Percentiles rank a stretch among this genome's conserved stretches.
These are phyloP conservation scores for Bostrychus sinensis DNA, from an alignment of 2,113 vertebrate species.

Conservation along the genomic window DNA sequence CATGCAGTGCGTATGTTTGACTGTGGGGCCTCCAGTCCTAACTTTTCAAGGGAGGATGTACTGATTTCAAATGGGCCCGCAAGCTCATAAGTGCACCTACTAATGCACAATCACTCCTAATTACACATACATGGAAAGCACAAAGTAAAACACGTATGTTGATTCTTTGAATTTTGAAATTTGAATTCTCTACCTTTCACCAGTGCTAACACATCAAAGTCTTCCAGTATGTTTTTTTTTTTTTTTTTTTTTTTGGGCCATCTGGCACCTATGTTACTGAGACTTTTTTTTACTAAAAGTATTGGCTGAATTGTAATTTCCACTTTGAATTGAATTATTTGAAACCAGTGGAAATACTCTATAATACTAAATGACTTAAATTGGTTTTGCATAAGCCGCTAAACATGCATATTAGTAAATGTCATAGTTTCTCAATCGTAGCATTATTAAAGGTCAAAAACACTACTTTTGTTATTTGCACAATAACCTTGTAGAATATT, in stretches of 20 bases:
- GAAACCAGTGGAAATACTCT: too few species aligned
- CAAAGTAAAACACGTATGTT: too few species aligned
- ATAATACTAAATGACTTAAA: slow-evolving; percentile 20
- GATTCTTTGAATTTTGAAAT: not conserved
- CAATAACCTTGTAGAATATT: slow-evolving; percentile 45
- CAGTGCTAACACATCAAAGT: slow-evolving; percentile 35
- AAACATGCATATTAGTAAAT: slow-evolving; percentile 23
- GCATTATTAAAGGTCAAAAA: slow-evolving; percentile 50
- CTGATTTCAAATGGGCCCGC: slow-evolving; percentile 8
- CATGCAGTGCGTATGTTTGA: slow-evolving; percentile 21
- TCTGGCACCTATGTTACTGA: not conserved
- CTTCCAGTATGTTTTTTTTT: slow-evolving; percentile 54
- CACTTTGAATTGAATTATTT: too few species aligned
- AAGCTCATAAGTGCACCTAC: slow-evolving; percentile 17
- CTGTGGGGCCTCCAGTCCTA: slow-evolving; percentile 23
- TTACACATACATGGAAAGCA: slow-evolving; percentile 7
- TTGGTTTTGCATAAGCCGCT: not conserved
- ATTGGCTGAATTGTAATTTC: not conserved
- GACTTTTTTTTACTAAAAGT: not conserved
- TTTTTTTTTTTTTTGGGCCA: slow-evolving; percentile 20
- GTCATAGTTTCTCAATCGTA: slow-evolving; percentile 49
- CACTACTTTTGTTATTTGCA: slow-evolving; percentile 70
- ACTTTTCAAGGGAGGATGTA: slow-evolving; percentile 9
- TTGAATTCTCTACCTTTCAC: not conserved
- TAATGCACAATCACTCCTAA: slow-evolving; percentile 15